These are phyloP conservation scores for Paramormyrops hopkinsi DNA, from an alignment of 2,797 vertebrate species.

Conservation along the genomic window DNA sequence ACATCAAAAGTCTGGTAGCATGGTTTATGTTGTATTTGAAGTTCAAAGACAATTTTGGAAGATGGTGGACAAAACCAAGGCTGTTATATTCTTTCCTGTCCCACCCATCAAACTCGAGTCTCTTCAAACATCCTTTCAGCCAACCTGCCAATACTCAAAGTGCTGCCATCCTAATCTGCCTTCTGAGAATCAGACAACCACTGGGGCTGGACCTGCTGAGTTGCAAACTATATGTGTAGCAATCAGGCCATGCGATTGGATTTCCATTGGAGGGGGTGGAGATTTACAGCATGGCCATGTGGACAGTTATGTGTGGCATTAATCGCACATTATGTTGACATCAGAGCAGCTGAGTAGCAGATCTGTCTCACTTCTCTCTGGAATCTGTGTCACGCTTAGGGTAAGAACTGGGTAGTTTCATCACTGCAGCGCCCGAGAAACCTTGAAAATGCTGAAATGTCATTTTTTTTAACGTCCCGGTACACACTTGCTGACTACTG, in stretches of 20 bases:
- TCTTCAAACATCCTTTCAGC: not conserved
- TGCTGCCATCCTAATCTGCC: not conserved
- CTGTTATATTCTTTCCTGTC: not conserved
- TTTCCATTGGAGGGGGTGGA: not conserved
- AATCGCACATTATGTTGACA: not conserved
- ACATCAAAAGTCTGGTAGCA: not conserved
- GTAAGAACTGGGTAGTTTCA: not conserved
- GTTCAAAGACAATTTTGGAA: not conserved
- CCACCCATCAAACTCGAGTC: not conserved
- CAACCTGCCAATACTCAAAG: not conserved
- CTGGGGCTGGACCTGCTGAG: not conserved
- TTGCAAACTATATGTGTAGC: not conserved
- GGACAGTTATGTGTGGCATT: not conserved
- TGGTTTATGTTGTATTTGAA: not conserved
- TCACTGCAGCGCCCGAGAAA: not conserved
- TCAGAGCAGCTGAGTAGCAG: not conserved
- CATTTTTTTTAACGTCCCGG: not conserved
- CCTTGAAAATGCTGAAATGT: not conserved
- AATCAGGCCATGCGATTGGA: not conserved
- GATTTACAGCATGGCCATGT: not conserved
- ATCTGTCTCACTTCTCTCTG: not conserved
- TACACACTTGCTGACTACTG: not conserved
- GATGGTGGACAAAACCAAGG: not conserved
- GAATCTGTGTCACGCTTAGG: constrained; percentile 1
- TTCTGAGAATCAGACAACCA: not conserved